Evolutionary conservation across 2,797 vertebrate genomes (phyloP), one percentile per base, ranked within the genome.

Genomic region (Corythornis leucogaster): DNA sequence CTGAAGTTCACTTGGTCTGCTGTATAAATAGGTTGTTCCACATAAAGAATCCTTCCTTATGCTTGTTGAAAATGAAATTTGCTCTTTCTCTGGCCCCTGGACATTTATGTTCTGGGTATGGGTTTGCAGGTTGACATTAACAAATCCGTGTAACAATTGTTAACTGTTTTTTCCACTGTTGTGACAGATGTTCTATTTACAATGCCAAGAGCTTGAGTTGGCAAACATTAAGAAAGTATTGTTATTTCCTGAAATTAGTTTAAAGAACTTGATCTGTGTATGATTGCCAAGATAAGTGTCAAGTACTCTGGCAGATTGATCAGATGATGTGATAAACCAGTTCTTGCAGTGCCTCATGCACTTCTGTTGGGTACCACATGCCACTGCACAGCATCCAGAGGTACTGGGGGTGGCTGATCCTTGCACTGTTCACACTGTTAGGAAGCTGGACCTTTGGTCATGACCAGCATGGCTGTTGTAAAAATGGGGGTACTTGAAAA

Each of bases 1-100:
- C 87, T 79, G 80, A 86, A 73, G 59, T 57, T 93, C 51, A 9
- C 51, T 85, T 67, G 53, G 59, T 25, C 43, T 87, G 46, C 63
- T 90, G 3, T 83, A 50, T 78, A 80, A 90, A 68, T 85, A 82
- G 40, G 25, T 80, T 91, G 85, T 81, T 87, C 66, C 35, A 53
- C 2, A 18, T 66, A 77, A 82, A 95, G 38, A 53, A 70, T 57
- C 42, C 28, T 24, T 79, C 63, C 21, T 18, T 84, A 13, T 53
- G 24, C 33, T 80, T 78, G 30, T 85, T 22, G 46, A 35, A 51
- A 90, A 71, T 75, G 43, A 45, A 79, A 10, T 18, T 18, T 70
- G 31, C 50, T 30, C 21, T 83, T 12, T 15, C 54, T 77, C 18
- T 73, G 58, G 46, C 20, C 33, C 16, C 51, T 55, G 40, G 67